Evolutionary conservation across 2,888 invertebrate species (phyloP).

Genomic region (Seira sanloemensis): DNA sequence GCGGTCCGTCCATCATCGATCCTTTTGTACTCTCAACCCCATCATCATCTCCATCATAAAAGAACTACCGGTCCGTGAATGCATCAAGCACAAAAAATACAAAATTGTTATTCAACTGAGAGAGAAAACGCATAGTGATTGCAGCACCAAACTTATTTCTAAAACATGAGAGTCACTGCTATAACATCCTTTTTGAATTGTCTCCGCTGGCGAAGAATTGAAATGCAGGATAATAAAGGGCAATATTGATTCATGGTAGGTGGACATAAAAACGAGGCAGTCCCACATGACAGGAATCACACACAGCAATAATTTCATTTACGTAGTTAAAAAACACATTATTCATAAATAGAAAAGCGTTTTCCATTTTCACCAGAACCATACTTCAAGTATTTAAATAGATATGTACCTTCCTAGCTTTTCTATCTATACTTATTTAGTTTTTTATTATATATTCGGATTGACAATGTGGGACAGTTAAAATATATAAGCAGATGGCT

Average conservation of each 20-base stretch:
- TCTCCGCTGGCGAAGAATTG: background rate
- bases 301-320: constrained; percentile 1
- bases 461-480: background rate
- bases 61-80: constrained; percentile 11
- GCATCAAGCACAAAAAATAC: background rate
- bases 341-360: too few relatives aligned
- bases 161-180: too few relatives aligned
- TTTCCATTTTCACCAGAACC: too few relatives aligned
- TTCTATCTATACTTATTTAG: too few relatives aligned
- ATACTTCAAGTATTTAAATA: too few relatives aligned
- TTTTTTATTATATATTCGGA: background rate
- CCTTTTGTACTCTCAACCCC: background rate
- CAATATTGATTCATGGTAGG: background rate
- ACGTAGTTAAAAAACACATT: too few relatives aligned
- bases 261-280: background rate
- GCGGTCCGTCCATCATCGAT: constrained; percentile 14
- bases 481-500: too few relatives aligned
- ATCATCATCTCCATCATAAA: constrained; percentile 10
- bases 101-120: background rate
- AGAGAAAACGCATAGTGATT: constrained; percentile 1
- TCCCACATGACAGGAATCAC: background rate
- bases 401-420: too few relatives aligned
- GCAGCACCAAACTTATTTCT: too few relatives aligned
- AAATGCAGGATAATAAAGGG: constrained; percentile 3
- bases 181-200: background rate